Conservation (phyloP, 2,797 vertebrate species). For the Helostoma temminkii region DNA sequence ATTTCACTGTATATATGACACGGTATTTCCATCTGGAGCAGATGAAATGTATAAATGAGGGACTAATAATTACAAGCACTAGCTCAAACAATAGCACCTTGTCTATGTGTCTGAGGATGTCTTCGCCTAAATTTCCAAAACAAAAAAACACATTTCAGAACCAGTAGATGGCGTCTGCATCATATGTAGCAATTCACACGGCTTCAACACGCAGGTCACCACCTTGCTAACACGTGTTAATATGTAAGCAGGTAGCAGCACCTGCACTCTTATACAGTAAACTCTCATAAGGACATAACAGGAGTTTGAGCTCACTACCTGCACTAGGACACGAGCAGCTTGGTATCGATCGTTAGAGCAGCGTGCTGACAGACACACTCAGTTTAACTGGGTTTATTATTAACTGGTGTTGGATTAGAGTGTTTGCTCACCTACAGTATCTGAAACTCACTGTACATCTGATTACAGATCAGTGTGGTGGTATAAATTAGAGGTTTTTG, state of each 20-base stretch:
- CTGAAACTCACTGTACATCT: too few species aligned
- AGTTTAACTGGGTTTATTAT: constrained; percentile 1
- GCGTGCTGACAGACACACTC: background rate
- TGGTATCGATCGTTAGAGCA: background rate
- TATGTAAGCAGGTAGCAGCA: too few species aligned
- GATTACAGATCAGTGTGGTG: too few species aligned
- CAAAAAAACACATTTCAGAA: background rate
- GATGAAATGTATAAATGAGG: background rate
- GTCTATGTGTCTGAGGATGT: background rate
- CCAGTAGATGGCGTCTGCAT: constrained; percentile 44
- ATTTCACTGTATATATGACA: constrained; percentile 5
- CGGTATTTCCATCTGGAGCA: background rate
- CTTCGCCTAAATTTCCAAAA: background rate
- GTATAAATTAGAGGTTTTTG: too few species aligned
- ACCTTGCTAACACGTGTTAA: background rate
- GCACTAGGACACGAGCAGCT: too few species aligned
- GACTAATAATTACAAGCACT: too few species aligned
- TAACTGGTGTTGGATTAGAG: constrained; percentile 4
- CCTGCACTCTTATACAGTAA: too few species aligned
- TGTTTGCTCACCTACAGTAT: background rate
- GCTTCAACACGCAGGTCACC: background rate
- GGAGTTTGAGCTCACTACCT: background rate
- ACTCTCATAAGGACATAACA: too few species aligned
- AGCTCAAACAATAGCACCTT: background rate
- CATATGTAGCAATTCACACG: background rate